Percentiles rank a stretch among this genome's conserved stretches.
phyloP scores from a whole-genome alignment of 2,113 vertebrate species.

The Halcyon malimbica region DNA sequence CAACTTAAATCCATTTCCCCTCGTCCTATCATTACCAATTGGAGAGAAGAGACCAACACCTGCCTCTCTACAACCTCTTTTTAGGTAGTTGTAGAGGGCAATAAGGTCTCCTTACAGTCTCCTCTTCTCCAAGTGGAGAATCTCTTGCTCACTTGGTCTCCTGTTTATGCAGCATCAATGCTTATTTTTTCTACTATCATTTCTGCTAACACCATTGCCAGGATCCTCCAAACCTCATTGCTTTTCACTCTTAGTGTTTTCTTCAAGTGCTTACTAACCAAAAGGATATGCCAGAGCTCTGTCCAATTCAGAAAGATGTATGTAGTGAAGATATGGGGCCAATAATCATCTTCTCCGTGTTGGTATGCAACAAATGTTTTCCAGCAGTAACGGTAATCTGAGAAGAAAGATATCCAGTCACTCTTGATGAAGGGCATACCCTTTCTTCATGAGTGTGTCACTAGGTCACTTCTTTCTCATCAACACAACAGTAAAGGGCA shows the following conservation, averaged over 20 bases:
- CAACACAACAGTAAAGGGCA: not conserved
- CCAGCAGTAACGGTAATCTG: conserved; percentile 69
- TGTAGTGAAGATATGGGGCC: not conserved
- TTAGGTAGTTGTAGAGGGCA: too few relatives aligned
- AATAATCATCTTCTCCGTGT: not conserved
- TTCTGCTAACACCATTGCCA: not conserved
- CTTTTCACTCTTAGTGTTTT: not conserved
- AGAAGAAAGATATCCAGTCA: conserved; percentile 9
- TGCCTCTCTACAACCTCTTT: too few relatives aligned
- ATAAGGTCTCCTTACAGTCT: too few relatives aligned
- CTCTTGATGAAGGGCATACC: not conserved
- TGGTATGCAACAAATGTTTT: conserved; percentile 53
- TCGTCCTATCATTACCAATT: too few relatives aligned
- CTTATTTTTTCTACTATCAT: not conserved
- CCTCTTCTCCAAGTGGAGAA: too few relatives aligned
- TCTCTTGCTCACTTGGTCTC: not conserved
- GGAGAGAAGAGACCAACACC: too few relatives aligned
- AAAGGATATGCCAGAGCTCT: conserved; percentile 57
- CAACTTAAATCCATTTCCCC: too few relatives aligned
- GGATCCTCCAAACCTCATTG: not conserved
- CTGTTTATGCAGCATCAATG: not conserved
- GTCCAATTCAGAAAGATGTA: not conserved
- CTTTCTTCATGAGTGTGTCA: not conserved
- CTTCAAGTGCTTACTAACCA: conserved; percentile 42
- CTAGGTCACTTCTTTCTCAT: not conserved